A percentile compares a stretch with the other conserved stretches of the same genome.
phyloP scores from a whole-genome alignment of 2,113 vertebrate species.

The Pandion haliaetus region DNA sequence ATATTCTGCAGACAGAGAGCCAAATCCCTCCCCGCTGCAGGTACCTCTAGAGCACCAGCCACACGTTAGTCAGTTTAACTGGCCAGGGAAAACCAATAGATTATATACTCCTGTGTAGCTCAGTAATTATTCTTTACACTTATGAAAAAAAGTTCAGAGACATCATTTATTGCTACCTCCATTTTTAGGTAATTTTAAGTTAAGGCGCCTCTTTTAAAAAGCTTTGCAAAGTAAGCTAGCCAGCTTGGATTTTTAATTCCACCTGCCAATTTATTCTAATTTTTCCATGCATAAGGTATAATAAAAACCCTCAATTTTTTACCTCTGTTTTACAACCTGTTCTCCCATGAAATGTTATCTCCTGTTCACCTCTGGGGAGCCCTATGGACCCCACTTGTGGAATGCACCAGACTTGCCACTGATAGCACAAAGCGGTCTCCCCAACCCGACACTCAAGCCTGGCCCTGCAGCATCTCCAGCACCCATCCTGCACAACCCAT shows the following conservation, averaged over 20 bases:
- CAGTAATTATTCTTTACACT: background rate
- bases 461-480: background rate
- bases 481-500: fast-evolving
- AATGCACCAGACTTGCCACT: background rate
- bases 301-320: background rate
- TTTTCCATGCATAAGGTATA: background rate
- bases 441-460: background rate
- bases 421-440: background rate
- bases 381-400: fast-evolving
- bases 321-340: background rate
- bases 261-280: background rate
- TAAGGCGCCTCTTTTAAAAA: background rate
- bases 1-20: background rate
- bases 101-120: background rate
- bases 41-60: background rate
- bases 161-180: background rate
- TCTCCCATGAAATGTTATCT: background rate
- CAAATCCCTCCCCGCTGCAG: background rate
- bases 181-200: background rate
- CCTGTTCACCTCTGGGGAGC: background rate
- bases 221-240: background rate
- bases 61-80: background rate
- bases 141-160: background rate
- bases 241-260: background rate
- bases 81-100: background rate